A percentile compares a stretch with the other conserved stretches of the same genome.
Evolutionary conservation across 1,140 invertebrate species (phyloP).

Genomic region (Tenebrio molitor): DNA sequence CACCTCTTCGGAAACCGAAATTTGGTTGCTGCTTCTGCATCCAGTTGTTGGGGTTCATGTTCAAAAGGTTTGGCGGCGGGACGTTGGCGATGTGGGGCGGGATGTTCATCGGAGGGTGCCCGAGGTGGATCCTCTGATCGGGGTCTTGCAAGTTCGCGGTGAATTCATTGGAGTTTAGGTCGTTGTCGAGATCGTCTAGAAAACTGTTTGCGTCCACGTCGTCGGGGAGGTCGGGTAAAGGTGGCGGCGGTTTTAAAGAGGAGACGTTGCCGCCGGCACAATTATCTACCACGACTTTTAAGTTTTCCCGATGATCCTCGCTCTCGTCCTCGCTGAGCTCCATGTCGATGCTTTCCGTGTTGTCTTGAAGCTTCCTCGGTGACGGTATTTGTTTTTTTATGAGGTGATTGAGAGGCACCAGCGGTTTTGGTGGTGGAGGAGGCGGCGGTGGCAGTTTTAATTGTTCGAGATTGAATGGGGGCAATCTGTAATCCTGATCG

Average conservation of each 20-base stretch:
- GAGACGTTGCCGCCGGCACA: not conserved
- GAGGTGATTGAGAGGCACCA: not conserved
- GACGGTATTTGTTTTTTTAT: slow-evolving; percentile 67
- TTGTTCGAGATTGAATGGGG: slow-evolving; percentile 56
- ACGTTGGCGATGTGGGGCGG: not conserved
- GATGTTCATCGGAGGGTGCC: not conserved
- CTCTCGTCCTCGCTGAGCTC: slow-evolving; percentile 80
- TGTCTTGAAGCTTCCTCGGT: slow-evolving; percentile 68
- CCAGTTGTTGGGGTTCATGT: not conserved
- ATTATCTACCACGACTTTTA: slow-evolving; percentile 32
- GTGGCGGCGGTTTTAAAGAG: slow-evolving; percentile 61
- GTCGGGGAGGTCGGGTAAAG: slow-evolving; percentile 59
- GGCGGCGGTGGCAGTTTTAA: slow-evolving; percentile 62
- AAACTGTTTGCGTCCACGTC: slow-evolving; percentile 59
- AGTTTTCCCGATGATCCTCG: slow-evolving; percentile 55
- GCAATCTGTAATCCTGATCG: slow-evolving; percentile 62
- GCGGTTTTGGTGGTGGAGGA: slow-evolving; percentile 54
- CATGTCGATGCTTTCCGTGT: slow-evolving; percentile 79
- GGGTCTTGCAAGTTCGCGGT: slow-evolving; percentile 30
- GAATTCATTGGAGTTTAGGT: slow-evolving; percentile 50
- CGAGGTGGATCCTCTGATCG: not conserved
- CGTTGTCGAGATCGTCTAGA: slow-evolving; percentile 55
- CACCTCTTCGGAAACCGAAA: slow-evolving; percentile 7
- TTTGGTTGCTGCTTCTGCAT: not conserved
- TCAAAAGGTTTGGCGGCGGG: not conserved